Percentiles rank a stretch among this genome's conserved stretches.
phyloP scores from a whole-genome alignment of 2,797 vertebrate genomes.

The Spondyliosoma cantharus region DNA sequence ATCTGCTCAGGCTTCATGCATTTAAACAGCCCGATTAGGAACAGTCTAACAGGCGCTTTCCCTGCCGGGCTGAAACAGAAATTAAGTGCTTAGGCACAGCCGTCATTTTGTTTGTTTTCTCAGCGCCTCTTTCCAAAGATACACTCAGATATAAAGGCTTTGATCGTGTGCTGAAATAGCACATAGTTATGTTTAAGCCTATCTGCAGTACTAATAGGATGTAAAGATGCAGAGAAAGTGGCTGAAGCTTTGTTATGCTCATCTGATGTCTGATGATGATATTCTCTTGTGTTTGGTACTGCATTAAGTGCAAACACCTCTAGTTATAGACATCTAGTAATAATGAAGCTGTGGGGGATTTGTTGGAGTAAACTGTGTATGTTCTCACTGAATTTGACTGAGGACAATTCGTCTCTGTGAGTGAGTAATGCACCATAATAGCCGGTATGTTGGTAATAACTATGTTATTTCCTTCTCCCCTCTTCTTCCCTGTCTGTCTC shows the following conservation, averaged over 20 bases:
- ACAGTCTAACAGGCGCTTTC: constrained; percentile 61
- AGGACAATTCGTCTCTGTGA: constrained; percentile 1
- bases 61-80: constrained; percentile 68
- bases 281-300: constrained; percentile 8
- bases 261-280: not conserved
- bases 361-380: not conserved
- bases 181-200: constrained; percentile 29
- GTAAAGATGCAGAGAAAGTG: constrained; percentile 31
- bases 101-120: constrained; percentile 72
- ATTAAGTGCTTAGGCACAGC: constrained; percentile 66
- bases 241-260: constrained; percentile 11
- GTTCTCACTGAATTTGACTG: constrained; percentile 27
- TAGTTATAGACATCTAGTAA: not conserved
- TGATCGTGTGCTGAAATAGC: constrained; percentile 59
- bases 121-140: constrained; percentile 58
- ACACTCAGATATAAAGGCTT: constrained; percentile 52
- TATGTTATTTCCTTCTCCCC: constrained; percentile 11
- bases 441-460: constrained; percentile 39
- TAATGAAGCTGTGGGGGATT: not conserved
- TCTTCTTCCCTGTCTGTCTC: constrained; percentile 23
- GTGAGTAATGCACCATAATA: constrained; percentile 5
- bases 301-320: not conserved
- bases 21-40: constrained; percentile 77
- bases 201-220: constrained; percentile 4
- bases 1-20: constrained; percentile 75